Evolutionary conservation across 2,797 vertebrate species (phyloP).

Genomic region (Paguma larvata): DNA sequence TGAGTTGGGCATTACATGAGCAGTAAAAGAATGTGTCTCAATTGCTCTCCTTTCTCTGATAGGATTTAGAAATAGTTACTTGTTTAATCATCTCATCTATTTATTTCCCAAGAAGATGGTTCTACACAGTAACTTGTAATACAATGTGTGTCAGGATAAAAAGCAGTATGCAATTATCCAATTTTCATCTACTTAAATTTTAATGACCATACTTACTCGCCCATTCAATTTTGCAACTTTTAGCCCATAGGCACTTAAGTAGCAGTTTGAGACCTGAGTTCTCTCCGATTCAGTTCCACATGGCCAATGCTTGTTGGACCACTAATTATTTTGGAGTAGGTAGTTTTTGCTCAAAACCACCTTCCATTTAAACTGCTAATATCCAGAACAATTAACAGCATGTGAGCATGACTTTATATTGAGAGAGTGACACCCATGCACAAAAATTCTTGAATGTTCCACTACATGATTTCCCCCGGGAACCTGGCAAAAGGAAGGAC

Average conservation of each 20-base stretch:
- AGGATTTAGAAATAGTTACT: conserved; percentile 44
- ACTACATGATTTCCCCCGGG: neutral
- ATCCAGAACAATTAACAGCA: neutral
- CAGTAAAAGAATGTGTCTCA: neutral
- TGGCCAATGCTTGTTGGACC: neutral
- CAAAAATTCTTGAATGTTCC: neutral
- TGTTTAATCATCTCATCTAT: conserved; percentile 69
- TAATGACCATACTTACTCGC: conserved; percentile 71
- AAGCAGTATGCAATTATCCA: conserved; percentile 73
- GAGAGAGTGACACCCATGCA: neutral
- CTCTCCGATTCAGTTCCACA: conserved; percentile 33
- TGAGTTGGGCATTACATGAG: neutral
- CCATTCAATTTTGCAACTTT: conserved; percentile 73
- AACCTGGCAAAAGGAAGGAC: neutral
- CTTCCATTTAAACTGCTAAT: neutral
- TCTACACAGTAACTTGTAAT: conserved; percentile 70
- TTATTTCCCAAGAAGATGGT: conserved; percentile 73
- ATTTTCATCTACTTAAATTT: conserved; percentile 77
- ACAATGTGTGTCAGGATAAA: conserved; percentile 67
- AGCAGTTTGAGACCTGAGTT: conserved; percentile 61
- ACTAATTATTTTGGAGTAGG: conserved; percentile 12
- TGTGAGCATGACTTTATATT: neutral
- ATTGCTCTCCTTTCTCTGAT: neutral
- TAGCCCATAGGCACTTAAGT: conserved; percentile 59
- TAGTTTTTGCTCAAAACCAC: conserved; percentile 28